phyloP scores from a whole-genome alignment of 2,888 invertebrate genomes.

The Trichacis sp. region DNA sequence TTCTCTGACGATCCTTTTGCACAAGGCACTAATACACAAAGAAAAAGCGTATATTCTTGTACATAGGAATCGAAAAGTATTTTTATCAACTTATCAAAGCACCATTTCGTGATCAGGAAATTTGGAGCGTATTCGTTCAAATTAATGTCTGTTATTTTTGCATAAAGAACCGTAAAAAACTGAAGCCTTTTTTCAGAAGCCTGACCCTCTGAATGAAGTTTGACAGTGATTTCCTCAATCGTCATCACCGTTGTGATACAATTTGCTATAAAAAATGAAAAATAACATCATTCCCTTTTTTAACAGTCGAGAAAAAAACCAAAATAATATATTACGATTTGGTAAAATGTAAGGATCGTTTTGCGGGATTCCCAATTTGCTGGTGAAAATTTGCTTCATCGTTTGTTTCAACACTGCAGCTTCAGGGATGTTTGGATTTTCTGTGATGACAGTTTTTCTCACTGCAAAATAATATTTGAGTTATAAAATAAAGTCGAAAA shows the following conservation, averaged over 20 bases:
- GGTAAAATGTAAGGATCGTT: conserved; percentile 56
- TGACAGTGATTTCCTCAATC: conserved; percentile 72
- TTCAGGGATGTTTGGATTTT: conserved; percentile 79
- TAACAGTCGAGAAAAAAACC: background rate
- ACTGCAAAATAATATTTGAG: conserved; percentile 41
- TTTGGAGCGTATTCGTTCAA: conserved; percentile 71
- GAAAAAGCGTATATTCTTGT: too few relatives aligned
- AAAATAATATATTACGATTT: conserved; percentile 53
- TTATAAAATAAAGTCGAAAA: background rate
- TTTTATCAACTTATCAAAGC: too few relatives aligned
- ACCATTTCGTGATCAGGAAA: conserved; percentile 56
- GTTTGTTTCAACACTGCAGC: conserved; percentile 70
- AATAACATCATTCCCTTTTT: conserved; percentile 4
- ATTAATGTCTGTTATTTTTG: conserved; percentile 78
- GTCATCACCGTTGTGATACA: conserved; percentile 74
- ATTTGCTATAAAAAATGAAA: conserved; percentile 64
- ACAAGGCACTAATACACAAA: conserved; percentile 62
- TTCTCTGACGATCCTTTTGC: conserved; percentile 53
- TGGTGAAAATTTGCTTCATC: conserved; percentile 19
- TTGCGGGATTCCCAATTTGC: conserved; percentile 44
- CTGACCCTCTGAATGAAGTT: conserved; percentile 59
- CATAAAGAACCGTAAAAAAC: conserved; percentile 80
- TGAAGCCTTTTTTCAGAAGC: conserved; percentile 69
- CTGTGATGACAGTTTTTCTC: conserved; percentile 75
- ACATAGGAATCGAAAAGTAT: too few relatives aligned